A percentile compares a stretch with the other conserved stretches of the same genome.
Evolutionary conservation across 1,140 invertebrate species (phyloP).

Genomic region (Sesamia nonagrioides): DNA sequence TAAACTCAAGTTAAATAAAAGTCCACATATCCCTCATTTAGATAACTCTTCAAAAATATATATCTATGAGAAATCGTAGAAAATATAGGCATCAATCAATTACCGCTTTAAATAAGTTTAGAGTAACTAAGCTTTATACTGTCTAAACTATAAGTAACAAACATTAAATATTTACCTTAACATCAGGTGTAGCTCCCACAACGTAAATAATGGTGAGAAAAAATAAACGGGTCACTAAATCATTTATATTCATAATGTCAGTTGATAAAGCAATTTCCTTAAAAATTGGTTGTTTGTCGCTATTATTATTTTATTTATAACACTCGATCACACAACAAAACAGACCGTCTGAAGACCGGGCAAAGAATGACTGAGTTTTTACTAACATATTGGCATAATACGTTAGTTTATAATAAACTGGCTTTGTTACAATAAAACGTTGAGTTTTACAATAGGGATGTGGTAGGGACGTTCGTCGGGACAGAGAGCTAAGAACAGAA

Average conservation of each 20-base stretch:
- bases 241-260: constrained; percentile 79
- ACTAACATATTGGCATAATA: constrained; percentile 74
- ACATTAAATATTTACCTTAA: constrained; percentile 70
- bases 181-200: constrained; percentile 68
- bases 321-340: constrained; percentile 75
- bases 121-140: background rate
- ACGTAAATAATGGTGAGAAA: constrained; percentile 73
- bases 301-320: constrained; percentile 68
- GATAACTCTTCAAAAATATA: too few species aligned
- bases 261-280: constrained; percentile 58
- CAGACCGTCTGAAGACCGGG: constrained; percentile 62
- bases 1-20: too few species aligned
- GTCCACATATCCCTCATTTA: too few species aligned
- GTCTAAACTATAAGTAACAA: constrained; percentile 1
- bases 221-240: constrained; percentile 75
- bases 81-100: background rate
- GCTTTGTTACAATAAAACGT: constrained; percentile 63
- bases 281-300: constrained; percentile 54
- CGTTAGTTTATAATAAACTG: constrained; percentile 53
- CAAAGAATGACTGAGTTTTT: constrained; percentile 58
- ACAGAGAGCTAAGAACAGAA: constrained; percentile 78
- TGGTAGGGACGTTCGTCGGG: constrained; percentile 69
- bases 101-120: background rate
- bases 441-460: constrained; percentile 61
- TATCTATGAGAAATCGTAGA: too few species aligned